Evolutionary conservation across 2,797 vertebrate genomes (phyloP).

Genomic region (Chloroceryle inda): DNA sequence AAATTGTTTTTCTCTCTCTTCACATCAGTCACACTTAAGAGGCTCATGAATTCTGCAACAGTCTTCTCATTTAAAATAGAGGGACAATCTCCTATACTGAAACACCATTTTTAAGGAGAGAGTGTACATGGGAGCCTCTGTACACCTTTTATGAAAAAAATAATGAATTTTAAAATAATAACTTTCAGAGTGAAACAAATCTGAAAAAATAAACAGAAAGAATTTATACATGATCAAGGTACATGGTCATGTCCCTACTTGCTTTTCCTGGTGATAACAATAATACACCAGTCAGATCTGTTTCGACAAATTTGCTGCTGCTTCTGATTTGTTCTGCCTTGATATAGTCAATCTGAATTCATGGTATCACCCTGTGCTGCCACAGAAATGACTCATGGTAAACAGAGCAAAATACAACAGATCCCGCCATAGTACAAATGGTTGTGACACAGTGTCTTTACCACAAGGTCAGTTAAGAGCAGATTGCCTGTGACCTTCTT

Average conservation of each 20-base stretch:
- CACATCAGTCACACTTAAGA: background rate
- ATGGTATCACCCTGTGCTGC: background rate
- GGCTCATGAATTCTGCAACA: background rate
- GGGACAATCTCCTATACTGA: background rate
- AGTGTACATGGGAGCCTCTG: background rate
- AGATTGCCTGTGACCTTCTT: background rate
- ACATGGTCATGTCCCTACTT: background rate
- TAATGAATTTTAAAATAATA: background rate
- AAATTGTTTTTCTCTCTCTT: background rate
- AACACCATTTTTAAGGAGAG: background rate
- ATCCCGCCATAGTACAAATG: background rate
- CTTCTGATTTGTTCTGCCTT: background rate
- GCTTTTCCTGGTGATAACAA: background rate
- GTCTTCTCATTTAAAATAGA: background rate
- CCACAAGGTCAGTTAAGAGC: background rate
- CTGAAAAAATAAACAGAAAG: background rate
- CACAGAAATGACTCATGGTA: background rate
- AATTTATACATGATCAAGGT: background rate
- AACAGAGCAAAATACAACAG: background rate
- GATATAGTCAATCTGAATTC: constrained; percentile 13
- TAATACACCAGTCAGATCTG: background rate
- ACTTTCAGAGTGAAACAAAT: background rate
- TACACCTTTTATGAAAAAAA: background rate
- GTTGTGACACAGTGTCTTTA: background rate
- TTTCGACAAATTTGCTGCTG: background rate